phyloP scores from a whole-genome alignment of 2,797 vertebrate species.

The Neopelma chrysocephalum region DNA sequence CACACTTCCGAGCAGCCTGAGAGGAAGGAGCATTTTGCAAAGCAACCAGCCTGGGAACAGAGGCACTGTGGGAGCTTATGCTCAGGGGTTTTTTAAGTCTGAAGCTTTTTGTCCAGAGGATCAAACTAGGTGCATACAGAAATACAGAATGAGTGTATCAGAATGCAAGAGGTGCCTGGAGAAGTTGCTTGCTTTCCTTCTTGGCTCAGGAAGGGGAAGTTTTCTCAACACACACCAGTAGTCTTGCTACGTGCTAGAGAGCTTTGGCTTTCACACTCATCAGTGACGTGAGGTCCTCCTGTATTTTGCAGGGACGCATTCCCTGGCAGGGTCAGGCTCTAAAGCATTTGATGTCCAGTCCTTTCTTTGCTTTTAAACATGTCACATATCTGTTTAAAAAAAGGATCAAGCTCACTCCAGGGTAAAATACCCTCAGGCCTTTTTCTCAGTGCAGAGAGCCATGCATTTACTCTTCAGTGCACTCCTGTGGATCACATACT shows the following conservation, averaged over 20 bases:
- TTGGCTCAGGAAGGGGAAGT: not conserved
- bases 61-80: not conserved
- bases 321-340: not conserved
- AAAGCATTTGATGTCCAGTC: not conserved
- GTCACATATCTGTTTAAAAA: not conserved
- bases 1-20: not conserved
- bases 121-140: not conserved
- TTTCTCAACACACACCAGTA: not conserved
- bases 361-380: not conserved
- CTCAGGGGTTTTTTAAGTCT: not conserved
- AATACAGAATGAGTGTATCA: not conserved
- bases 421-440: not conserved
- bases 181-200: not conserved
- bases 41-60: not conserved
- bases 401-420: not conserved
- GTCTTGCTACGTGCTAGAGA: not conserved
- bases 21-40: not conserved
- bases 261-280: not conserved
- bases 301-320: not conserved
- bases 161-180: not conserved
- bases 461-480: not conserved
- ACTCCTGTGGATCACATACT: not conserved
- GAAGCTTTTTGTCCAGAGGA: not conserved
- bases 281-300: not conserved
- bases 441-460: not conserved